phyloP scores from a whole-genome alignment of 2,797 vertebrate genomes.

The Esox masquinongy region DNA sequence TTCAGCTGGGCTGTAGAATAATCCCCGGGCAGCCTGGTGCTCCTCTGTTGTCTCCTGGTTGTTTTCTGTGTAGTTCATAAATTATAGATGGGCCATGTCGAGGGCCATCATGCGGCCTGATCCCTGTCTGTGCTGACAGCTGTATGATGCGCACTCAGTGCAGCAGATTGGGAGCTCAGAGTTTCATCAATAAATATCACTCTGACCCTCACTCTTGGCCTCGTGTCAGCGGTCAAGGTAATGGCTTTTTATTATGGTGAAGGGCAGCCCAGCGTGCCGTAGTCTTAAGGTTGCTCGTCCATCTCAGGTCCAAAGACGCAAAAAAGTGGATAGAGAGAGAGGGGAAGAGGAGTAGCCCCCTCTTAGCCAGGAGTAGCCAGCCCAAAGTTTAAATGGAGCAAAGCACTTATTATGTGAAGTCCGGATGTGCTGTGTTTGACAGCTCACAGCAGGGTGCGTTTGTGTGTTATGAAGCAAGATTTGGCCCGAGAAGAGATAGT shows the following conservation, averaged over 20 bases:
- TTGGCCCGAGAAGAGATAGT: slow-evolving; percentile 62
- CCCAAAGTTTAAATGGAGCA: slow-evolving; percentile 76
- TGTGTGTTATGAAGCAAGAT: slow-evolving; percentile 43
- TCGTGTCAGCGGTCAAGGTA: slow-evolving; percentile 98
- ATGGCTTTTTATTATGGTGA: slow-evolving; percentile 94
- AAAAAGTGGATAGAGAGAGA: slow-evolving; percentile 46
- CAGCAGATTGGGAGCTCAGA: slow-evolving; percentile 98
- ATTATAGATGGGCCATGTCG: slow-evolving; percentile 98
- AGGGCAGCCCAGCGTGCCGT: slow-evolving; percentile 86
- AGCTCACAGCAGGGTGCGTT: slow-evolving; percentile 69
- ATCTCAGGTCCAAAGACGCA: slow-evolving; percentile 78
- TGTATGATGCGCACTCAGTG: slow-evolving; percentile 98
- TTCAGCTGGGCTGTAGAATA: slow-evolving; percentile 77
- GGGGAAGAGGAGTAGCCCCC: slow-evolving; percentile 35
- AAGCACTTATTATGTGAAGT: slow-evolving; percentile 75
- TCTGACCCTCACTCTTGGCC: slow-evolving; percentile 93
- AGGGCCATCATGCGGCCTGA: slow-evolving; percentile 87
- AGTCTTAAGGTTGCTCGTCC: slow-evolving; percentile 85
- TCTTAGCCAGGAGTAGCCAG: slow-evolving; percentile 41
- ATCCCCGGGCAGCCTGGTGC: slow-evolving; percentile 77
- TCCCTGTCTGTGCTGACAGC: slow-evolving; percentile 95
- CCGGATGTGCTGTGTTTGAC: slow-evolving; percentile 65
- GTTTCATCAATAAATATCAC: slow-evolving; percentile 99
- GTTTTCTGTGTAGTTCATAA: slow-evolving; percentile 94
- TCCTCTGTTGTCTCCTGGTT: slow-evolving; percentile 84